Conservation (phyloP, 2,888 invertebrate species). For the Heliconius hortense region DNA sequence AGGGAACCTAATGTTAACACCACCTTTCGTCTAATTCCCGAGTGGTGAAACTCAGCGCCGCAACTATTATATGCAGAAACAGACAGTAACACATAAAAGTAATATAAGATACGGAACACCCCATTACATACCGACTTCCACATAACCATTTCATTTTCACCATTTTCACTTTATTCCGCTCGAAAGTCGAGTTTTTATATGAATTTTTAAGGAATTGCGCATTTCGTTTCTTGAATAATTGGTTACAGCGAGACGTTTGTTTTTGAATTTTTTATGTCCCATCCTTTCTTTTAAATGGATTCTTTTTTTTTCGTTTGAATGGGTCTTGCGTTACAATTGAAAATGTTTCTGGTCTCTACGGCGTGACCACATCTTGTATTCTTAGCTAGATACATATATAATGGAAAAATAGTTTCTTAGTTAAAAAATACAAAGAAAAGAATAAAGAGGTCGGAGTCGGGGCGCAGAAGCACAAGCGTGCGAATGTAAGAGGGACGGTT, state of each 20-base stretch:
- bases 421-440: neutral
- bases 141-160: conserved; percentile 15
- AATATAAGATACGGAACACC: neutral
- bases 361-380: conserved; percentile 17
- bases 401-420: neutral
- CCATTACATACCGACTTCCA: neutral
- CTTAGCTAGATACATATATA: neutral
- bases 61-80: neutral
- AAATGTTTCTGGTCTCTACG: conserved; percentile 8
- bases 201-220: conserved; percentile 40
- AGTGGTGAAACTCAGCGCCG: too few relatives aligned
- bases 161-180: conserved; percentile 15
- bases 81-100: neutral
- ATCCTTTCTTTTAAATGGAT: conserved; percentile 33
- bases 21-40: too few relatives aligned
- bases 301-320: conserved; percentile 2
- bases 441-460: too few relatives aligned
- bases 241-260: conserved; percentile 28
- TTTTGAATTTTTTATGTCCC: conserved; percentile 30
- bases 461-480: too few relatives aligned
- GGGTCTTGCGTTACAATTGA: conserved; percentile 1
- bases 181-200: conserved; percentile 31
- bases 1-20: neutral
- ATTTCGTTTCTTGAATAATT: conserved; percentile 38
- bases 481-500: too few relatives aligned